phyloP scores from a whole-genome alignment of 2,888 invertebrate species.

The Lagria hirta region DNA sequence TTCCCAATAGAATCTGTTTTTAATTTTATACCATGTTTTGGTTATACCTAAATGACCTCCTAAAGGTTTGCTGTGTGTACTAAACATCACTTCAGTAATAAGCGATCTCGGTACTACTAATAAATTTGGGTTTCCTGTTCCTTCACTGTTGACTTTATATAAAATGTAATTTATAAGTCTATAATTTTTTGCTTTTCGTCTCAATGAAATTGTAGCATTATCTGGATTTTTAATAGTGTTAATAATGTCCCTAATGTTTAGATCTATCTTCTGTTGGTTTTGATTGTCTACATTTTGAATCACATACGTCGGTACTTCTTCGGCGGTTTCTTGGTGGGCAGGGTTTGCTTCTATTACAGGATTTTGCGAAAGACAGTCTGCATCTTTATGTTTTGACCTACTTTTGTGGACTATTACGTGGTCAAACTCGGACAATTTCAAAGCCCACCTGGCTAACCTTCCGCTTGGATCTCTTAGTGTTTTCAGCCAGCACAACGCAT shows the following conservation, averaged over 20 bases:
- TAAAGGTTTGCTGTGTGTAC: no score
- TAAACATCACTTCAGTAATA: no score
- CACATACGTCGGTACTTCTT: conserved; percentile 24
- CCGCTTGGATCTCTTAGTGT: conserved; percentile 8
- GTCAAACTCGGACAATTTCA: conserved; percentile 18
- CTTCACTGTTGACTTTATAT: no score
- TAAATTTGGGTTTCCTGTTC: no score
- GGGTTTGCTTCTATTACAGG: conserved; percentile 10
- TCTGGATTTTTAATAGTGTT: no score
- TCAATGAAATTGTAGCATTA: no score
- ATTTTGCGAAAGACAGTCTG: conserved; percentile 27
- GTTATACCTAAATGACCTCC: conserved; percentile 3
- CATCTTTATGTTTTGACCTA: conserved; percentile 19
- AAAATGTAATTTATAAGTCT: no score
- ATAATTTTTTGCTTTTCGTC: no score
- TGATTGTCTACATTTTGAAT: no score
- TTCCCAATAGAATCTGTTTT: conserved; percentile 2
- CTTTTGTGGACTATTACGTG: conserved; percentile 16
- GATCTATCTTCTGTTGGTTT: no score
- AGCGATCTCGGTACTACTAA: no score
- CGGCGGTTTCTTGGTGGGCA: conserved; percentile 6
- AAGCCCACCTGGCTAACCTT: conserved; percentile 2
- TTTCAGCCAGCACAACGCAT: conserved; percentile 21
- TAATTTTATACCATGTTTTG: conserved; percentile 6
- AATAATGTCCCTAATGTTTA: no score